phyloP scores from a whole-genome alignment of 1,140 invertebrate genomes.

The Bombus confusus region DNA sequence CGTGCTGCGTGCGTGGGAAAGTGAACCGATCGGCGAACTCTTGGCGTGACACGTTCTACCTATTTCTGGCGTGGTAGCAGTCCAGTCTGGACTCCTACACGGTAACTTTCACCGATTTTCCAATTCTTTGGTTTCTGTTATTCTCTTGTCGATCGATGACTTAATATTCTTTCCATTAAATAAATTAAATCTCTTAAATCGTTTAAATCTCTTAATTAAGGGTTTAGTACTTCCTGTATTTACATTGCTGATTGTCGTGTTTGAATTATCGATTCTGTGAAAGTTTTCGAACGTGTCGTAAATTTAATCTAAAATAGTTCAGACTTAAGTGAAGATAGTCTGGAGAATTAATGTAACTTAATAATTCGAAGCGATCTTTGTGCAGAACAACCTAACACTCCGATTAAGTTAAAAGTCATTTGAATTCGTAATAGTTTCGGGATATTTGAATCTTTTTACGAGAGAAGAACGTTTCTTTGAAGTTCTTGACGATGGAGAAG shows the following conservation, averaged over 20 bases:
- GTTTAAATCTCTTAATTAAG: background rate
- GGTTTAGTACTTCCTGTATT: no score
- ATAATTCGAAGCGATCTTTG: background rate
- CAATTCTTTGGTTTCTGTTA: background rate
- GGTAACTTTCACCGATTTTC: constrained; percentile 76
- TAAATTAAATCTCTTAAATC: background rate
- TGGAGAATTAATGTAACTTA: background rate
- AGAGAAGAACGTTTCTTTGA: background rate
- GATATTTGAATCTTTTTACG: background rate
- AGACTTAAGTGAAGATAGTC: background rate
- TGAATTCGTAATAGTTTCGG: background rate
- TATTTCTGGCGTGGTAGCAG: constrained; percentile 64
- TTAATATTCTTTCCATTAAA: background rate
- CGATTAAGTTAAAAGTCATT: background rate
- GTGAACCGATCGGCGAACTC: constrained; percentile 67
- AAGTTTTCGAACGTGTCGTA: background rate
- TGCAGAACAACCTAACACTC: background rate
- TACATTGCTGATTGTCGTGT: background rate
- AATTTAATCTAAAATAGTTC: background rate
- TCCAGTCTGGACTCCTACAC: constrained; percentile 60
- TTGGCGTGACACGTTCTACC: constrained; percentile 33
- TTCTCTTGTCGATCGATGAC: background rate
- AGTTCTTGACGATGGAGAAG: background rate
- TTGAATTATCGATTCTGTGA: background rate
- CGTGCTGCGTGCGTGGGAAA: constrained; percentile 61